Evolutionary conservation across 2,888 invertebrate species (phyloP), one percentile per base, ranked within the genome.

Genomic region (Phaedon cochleariae): DNA sequence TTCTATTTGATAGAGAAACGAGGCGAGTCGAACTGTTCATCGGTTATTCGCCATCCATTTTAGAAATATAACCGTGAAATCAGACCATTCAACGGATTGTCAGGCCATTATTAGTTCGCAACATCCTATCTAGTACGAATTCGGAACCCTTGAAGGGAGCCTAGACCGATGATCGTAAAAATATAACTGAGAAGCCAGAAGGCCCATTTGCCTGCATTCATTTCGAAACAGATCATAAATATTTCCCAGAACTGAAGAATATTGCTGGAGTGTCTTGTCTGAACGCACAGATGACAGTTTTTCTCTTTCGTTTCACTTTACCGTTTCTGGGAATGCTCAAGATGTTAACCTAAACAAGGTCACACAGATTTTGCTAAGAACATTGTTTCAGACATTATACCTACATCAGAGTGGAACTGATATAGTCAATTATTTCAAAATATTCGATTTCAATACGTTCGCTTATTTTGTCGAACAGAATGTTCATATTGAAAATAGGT

Each of bases 161-260:
- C 37, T 18, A 41, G 21, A 21, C 41, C 37, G 37, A 41, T 12
- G 41, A 57, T 57, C 57, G 29, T 57, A 57, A 57, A 57, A 37
- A 55, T 55, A 7, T 21, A 20, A 41, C n/a, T 12, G 41, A 37
- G n/a, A n/a, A n/a, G n/a, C n/a, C n/a, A 41, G 41, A n/a, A 54
- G 54, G 22, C 41, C 55, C 45, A 55, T 55, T 55, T 45, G 41
- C 7, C 55, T 17, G 57, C 20, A 48, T 48, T 9, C 22, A n/a
- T 48, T 48, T 48, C 12, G 48, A 57, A 45, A 45, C 57, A 26
- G 18, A 45, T 45, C 57, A 57, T 57, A 57, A 57, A 57, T 45
- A 57, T 57, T 57, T 57, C 57, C 29, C 15, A 57, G 57, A 57
- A 57, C 26, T 41, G 57, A 41, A 41, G 31, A 34, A 10, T 41